Evolutionary conservation across 1,140 invertebrate genomes (phyloP), one percentile per base, ranked within the genome.

Genomic region (Euschistus heros): DNA sequence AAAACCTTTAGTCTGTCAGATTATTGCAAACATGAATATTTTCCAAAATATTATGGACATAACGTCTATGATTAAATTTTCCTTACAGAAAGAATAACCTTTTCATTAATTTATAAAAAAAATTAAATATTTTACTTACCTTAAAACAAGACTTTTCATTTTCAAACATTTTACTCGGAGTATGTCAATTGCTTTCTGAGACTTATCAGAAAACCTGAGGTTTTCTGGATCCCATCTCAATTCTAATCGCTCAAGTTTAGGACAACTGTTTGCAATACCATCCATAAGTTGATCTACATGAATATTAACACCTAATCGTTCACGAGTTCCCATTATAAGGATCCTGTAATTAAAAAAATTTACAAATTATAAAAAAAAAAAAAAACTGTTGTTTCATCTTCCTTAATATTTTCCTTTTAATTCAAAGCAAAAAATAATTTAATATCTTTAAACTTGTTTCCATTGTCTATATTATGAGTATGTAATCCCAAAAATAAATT

Each of bases 151-250:
- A 73, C 89, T 93, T 54, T 83, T 84, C 17, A 95, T 77, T 74
- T 92, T 90, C 0, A 93, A 77, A 71, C 92, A 94, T 69, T 92
- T 92, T 0, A 96, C 91, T 44, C 92, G 82, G 50, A 94, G 76
- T 42, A 92, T 87, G 75, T 96, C 92, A 68, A 94, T 92, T 2
- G 91, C 91, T 76, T 98, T 98, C 75, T 97, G 96, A 74, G 94
- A 97, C 77, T 99, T 99, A 76, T 99, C 97, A 27, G 94, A 98
- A 77, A 98, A 99, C 57, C 97, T 82, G 7, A 99, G 81, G 72
- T 97, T 98, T 69, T 97, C 94, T 0, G 96, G 94, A 76, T 99
- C 97, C 97, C 97, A 99, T 69, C 94, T 79, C 20, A 99, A 80
- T 74, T 99, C 97, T 27, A 99, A 76, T 2, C 97, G 81, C 75